Evolutionary conservation across 2,888 invertebrate genomes (phyloP), one percentile per base, ranked within the genome.

Genomic region (Hirtodrosophila alboralis): DNA sequence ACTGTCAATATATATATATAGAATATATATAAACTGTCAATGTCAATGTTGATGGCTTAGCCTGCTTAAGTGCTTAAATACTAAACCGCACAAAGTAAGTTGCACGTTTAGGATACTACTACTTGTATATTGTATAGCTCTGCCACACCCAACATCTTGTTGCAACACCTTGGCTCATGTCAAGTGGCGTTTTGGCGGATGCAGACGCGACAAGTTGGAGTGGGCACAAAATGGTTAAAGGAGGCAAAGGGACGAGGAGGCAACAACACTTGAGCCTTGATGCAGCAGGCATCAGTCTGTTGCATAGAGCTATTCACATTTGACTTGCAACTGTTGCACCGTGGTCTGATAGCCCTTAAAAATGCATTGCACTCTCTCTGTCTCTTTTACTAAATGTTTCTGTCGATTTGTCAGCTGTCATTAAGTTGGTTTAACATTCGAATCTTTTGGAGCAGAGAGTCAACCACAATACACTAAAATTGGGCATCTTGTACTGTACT

Each of bases 161-260:
- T 3, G 3, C 4, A 4, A 23, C 6, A 8, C 5, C 23, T 6
- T 10, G 48, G 48, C 33, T 30, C 36, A 38, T 62, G 47, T 72
- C 77, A 57, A 76, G 84, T 69, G 66, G 53, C 48, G 57, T 48
- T n/a, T 60, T 53, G 52, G 70, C 74, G 83, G 69, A 73, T 69
- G 63, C 71, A 58, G 52, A 9, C 62, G 69, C 65, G 65, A 14
- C 69, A 57, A 0, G 12, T n/a, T n/a, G n/a, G n/a, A n/a, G n/a
- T 18, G 2, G 18, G 18, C 18, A 18, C 3, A 18, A n/a, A n/a
- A n/a, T n/a, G 18, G 18, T 18, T n/a, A 36, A 27, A 16, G 13
- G 9, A 16, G 34, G 16, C n/a, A n/a, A 1, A 21, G 23, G 28
- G n/a, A n/a, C n/a, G n/a, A 26, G 43, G 33, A 34, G 38, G 36